Evolutionary conservation across 2,888 invertebrate genomes (phyloP), one percentile per base, ranked within the genome.

Genomic region (Parnassius mnemosyne): DNA sequence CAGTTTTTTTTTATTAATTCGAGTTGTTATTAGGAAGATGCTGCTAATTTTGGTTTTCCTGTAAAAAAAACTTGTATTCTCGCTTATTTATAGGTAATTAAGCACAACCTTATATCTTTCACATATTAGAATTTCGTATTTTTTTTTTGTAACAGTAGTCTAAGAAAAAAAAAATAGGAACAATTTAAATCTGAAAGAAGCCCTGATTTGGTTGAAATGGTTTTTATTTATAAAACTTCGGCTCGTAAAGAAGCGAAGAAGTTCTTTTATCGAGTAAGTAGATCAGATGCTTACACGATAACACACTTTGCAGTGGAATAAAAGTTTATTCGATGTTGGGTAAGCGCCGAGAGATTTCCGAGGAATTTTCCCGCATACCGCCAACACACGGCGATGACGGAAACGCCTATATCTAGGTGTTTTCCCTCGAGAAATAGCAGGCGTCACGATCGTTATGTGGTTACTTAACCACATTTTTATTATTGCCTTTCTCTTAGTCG

Each of bases 331-430:
- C 72, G 75, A 74, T 74, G 74, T 73, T 74, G 75, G 73, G 74
- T 69, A 68, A 73, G 77, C 68, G 63, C 43, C 42, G 69, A 72
- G 69, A 77, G 79, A 83, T 84, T 83, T 83, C 82, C 81, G 78
- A 65, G 67, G 71, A 79, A 77, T 84, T 80, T 78, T 83, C 76
- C 77, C 73, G 71, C 70, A 76, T 78, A 78, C 81, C 77, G 71
- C 72, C 61, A 70, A 65, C 57, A 67, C 66, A 64, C 61, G 71
- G 68, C 70, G 69, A 69, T 69, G 69, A 69, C 75, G 78, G 79
- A 81, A 80, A 79, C 76, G 77, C 74, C 77, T 74, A 74, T 70
- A 77, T 75, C 76, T 75, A 74, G 73, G 72, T 77, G 77, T 76
- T 76, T 73, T 74, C 75, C 75, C 72, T 59, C 53, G 76, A 78